Evolutionary conservation across 37 sponge, comb jelly and placozoan species (phyloP).

Genomic region (Geodia barretti): DNA sequence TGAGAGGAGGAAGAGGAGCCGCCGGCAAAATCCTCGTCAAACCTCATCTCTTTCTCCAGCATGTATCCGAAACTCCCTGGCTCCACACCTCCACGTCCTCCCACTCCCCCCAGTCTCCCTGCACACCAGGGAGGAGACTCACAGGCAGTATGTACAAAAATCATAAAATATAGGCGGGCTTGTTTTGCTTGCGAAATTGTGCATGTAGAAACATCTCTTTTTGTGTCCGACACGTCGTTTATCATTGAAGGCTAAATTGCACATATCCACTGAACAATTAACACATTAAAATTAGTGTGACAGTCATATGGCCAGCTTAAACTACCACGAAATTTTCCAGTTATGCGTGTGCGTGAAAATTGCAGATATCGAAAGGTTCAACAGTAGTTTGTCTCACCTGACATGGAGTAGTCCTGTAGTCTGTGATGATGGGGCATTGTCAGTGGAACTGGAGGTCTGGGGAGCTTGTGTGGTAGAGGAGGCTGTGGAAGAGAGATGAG

Average conservation of each 20-base stretch:
- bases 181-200: neutral
- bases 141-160: too few relatives aligned
- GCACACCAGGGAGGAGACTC: too few relatives aligned
- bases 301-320: too few relatives aligned
- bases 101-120: neutral
- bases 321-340: too few relatives aligned
- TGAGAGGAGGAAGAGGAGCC: neutral
- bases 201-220: neutral
- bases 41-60: constrained; percentile 32
- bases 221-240: neutral
- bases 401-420: neutral
- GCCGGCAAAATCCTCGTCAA: constrained; percentile 22
- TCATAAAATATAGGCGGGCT: too few relatives aligned
- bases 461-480: neutral
- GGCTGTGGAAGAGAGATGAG: neutral
- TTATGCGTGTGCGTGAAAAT: too few relatives aligned
- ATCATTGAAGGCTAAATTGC: too few relatives aligned
- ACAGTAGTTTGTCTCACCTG: too few relatives aligned
- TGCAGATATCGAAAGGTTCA: too few relatives aligned
- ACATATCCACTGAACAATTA: too few relatives aligned
- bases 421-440: neutral
- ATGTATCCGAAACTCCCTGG: constrained; percentile 14
- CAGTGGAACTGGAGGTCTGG: neutral
- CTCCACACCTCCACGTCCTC: too few relatives aligned
- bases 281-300: too few relatives aligned